phyloP scores from a whole-genome alignment of 1,140 invertebrate genomes.

The Leptinotarsa defecta region DNA sequence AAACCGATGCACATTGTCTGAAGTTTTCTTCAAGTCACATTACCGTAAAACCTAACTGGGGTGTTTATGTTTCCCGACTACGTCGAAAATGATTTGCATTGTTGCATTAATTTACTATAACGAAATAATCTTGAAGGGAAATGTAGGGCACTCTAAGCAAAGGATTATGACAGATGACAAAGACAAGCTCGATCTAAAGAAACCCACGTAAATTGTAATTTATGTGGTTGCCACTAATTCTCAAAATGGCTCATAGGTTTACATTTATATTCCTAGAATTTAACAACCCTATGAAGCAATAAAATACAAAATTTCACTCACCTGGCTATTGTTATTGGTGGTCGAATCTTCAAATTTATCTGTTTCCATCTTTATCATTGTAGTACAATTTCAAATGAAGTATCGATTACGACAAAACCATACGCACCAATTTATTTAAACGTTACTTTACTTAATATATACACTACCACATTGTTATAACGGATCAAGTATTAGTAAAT shows the following conservation, averaged over 20 bases:
- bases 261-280: background rate
- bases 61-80: too few species aligned
- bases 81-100: too few species aligned
- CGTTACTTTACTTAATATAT: slow-evolving; percentile 27
- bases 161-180: slow-evolving; percentile 27
- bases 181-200: slow-evolving; percentile 10
- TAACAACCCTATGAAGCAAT: background rate
- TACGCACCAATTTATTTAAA: slow-evolving; percentile 24
- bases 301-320: slow-evolving; percentile 44
- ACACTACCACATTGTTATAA: slow-evolving; percentile 41
- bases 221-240: background rate
- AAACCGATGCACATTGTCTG: too few species aligned
- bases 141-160: slow-evolving; percentile 16
- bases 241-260: background rate
- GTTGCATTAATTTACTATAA: background rate
- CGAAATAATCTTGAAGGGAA: slow-evolving; percentile 1
- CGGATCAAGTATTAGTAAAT: slow-evolving; percentile 22
- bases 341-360: slow-evolving; percentile 68
- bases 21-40: too few species aligned
- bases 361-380: slow-evolving; percentile 68
- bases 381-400: slow-evolving; percentile 21
- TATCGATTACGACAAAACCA: slow-evolving; percentile 28
- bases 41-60: too few species aligned
- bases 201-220: slow-evolving; percentile 21
- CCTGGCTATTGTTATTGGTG: slow-evolving; percentile 62